phyloP scores from a whole-genome alignment of 1,140 invertebrate genomes.

The Scaptodrosophila lebanonensis region DNA sequence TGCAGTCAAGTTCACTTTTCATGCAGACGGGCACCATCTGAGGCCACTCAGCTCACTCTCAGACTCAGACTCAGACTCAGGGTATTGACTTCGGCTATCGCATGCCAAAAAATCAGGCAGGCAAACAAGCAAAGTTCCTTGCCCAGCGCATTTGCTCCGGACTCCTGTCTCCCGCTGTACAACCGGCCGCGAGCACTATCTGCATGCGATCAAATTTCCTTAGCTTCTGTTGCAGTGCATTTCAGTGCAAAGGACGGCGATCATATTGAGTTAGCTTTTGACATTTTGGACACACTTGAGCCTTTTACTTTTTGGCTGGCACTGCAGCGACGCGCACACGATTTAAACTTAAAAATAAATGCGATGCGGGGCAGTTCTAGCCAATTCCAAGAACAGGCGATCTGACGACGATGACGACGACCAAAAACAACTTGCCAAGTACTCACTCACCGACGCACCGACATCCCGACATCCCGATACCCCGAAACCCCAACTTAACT shows the following conservation, averaged over 20 bases:
- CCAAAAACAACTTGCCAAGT: slow-evolving; percentile 4
- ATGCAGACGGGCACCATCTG: slow-evolving; percentile 25
- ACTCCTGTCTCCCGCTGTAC: too few relatives aligned
- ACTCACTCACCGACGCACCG: not conserved
- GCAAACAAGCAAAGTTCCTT: slow-evolving; percentile 60
- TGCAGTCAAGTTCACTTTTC: slow-evolving; percentile 73
- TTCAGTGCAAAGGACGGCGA: slow-evolving; percentile 23
- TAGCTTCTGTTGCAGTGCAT: slow-evolving; percentile 56
- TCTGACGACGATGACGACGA: slow-evolving; percentile 9
- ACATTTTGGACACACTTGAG: slow-evolving; percentile 75
- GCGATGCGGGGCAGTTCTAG: slow-evolving; percentile 20
- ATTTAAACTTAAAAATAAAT: slow-evolving; percentile 30
- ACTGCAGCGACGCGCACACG: slow-evolving; percentile 38
- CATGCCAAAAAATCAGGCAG: slow-evolving; percentile 72
- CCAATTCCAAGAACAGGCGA: slow-evolving; percentile 49
- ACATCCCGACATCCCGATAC: too few relatives aligned
- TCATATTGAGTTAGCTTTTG: slow-evolving; percentile 74
- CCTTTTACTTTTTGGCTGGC: slow-evolving; percentile 53
- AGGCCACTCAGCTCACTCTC: too few relatives aligned
- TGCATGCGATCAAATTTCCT: slow-evolving; percentile 75
- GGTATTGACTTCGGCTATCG: slow-evolving; percentile 72
- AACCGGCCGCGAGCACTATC: slow-evolving; percentile 43
- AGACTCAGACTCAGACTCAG: slow-evolving; percentile 31
- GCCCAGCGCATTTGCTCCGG: too few relatives aligned
- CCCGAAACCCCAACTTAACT: not conserved